Percentiles rank a stretch among this genome's conserved stretches.
Conservation (phyloP, 2,888 invertebrate species). For the Eucriotettix oculatus region DNA sequence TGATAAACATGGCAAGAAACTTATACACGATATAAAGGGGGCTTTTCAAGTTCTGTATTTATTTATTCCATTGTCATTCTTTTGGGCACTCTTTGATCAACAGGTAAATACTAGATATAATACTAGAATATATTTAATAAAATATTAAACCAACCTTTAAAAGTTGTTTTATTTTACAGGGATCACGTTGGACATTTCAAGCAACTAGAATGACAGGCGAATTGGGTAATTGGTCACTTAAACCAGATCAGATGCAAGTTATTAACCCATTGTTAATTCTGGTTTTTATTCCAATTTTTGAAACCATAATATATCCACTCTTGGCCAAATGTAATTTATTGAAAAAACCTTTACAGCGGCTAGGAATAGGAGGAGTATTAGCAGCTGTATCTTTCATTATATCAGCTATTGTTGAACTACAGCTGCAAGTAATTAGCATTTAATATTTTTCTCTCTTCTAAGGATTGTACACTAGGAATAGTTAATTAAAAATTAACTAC, state of each 20-base stretch:
- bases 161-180: conserved; percentile 29
- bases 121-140: not conserved
- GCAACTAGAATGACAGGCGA: conserved; percentile 75
- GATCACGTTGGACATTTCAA: conserved; percentile 84
- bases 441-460: too few species aligned
- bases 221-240: conserved; percentile 52
- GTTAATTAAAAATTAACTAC: too few species aligned
- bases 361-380: conserved; percentile 73
- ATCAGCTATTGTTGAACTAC: conserved; percentile 69
- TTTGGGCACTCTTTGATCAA: conserved; percentile 95
- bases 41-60: conserved; percentile 59
- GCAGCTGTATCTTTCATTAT: conserved; percentile 74
- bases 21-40: conserved; percentile 66
- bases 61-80: conserved; percentile 84
- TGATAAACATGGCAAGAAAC: conserved; percentile 47
- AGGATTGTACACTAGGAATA: too few species aligned
- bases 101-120: conserved; percentile 38
- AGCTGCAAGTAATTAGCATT: conserved; percentile 40
- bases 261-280: conserved; percentile 76
- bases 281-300: conserved; percentile 69
- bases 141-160: not conserved
- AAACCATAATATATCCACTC: conserved; percentile 63
- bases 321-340: conserved; percentile 49
- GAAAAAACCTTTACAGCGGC: conserved; percentile 66
- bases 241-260: conserved; percentile 93